These are phyloP conservation scores for Anableps anableps DNA, from an alignment of 2,797 vertebrate genomes.

Conservation along the genomic window DNA sequence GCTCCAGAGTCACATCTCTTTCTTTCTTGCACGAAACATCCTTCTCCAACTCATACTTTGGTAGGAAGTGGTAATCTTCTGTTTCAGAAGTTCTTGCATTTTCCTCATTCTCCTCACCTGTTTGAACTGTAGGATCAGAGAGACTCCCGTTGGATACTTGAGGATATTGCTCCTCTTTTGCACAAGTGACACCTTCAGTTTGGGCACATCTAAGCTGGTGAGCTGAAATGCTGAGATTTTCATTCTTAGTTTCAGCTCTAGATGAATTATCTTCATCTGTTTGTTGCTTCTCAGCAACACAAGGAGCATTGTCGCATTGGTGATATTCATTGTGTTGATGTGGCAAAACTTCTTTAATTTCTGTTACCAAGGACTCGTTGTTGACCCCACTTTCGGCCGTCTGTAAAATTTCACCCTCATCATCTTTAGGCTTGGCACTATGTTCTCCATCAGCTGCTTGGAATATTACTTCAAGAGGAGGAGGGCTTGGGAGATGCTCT, in stretches of 20 bases:
- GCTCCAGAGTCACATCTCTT: constrained; percentile 1
- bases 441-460: constrained; percentile 2
- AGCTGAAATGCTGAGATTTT: constrained; percentile 17
- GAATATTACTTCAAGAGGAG: constrained; percentile 11
- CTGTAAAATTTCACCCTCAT: constrained; percentile 28
- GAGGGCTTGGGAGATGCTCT: constrained; percentile 7
- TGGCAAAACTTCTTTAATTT: constrained; percentile 17
- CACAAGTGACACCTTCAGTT: constrained; percentile 10
- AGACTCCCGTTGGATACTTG: constrained; percentile 10
- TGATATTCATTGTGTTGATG: constrained; percentile 23
- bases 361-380: not conserved
- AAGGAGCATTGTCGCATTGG: constrained; percentile 15
- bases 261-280: constrained; percentile 13
- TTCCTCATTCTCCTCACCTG: constrained; percentile 10
- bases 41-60: constrained; percentile 4
- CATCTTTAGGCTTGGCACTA: constrained; percentile 3
- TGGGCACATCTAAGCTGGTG: constrained; percentile 3
- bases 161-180: constrained; percentile 25
- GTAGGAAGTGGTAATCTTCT: not conserved
- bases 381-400: constrained; percentile 19
- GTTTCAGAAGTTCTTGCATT: constrained; percentile 1
- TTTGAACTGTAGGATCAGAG: constrained; percentile 5
- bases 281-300: constrained; percentile 20
- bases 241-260: constrained; percentile 19
- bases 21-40: constrained; percentile 20